Base-by-base conservation (phyloP, 2,113 vertebrate genomes). In the Apaloderma vittatum region DNA sequence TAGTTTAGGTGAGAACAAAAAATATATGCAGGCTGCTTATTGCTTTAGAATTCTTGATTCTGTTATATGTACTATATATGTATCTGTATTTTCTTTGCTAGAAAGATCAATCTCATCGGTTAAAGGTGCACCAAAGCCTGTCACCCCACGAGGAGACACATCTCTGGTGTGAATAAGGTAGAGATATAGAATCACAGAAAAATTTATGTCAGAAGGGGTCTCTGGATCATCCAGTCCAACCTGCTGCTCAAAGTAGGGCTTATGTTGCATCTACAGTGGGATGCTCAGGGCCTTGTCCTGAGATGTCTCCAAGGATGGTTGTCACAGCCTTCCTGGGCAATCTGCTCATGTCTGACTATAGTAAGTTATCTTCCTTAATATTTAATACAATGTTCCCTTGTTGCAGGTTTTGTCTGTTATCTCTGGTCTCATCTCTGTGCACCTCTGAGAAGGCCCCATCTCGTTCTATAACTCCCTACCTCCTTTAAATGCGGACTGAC, bases 211-310 rank as follows among this genome's bases (percentile, higher is more conserved):
- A 29, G 37, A 87, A 71, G 3, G 14, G 8, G 16, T 62, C 68
- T 57, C 87, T 46, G 65, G 36, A 77, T 93, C 36, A 66, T 12
- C 12, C 46, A 77, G n/a, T 55, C 20, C 29, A 45, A 73, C 2
- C 11, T 88, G 19, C 29, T 34, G 43, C 48, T 68, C 36, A 70
- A 77, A 70, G 36, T 10, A 71, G 15, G 37, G 52, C 34, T 85
- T 21, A 15, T 0, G 3, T 6, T 0, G 1, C 27, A 62, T 70
- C 49, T 66, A 63, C 6, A 61, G 58, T 1, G 1, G 58, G 40
- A 66, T 30, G 32, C 52, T 65, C 51, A 54, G 24, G 22, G n/a
- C n/a, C 45, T 71, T 32, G 49, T 52, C 49, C 5, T 19, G 23
- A 61, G 18, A 45, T 88, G 19, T 51, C 24, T 58, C 19, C n/a